These are phyloP conservation scores for Callaeas wilsoni DNA, from an alignment of 2,113 vertebrate genomes.

Conservation along the genomic window DNA sequence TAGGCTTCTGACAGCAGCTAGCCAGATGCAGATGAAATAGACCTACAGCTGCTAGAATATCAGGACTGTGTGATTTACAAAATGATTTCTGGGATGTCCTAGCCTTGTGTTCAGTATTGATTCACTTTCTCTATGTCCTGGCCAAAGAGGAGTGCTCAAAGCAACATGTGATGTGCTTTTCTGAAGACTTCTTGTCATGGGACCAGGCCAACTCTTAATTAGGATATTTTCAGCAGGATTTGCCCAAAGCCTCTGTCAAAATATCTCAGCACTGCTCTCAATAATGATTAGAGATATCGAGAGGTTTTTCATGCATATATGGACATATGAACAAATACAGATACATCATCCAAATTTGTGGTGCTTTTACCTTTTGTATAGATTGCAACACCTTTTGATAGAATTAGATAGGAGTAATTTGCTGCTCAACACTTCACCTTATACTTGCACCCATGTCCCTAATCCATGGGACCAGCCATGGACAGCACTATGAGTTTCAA, in stretches of 20 bases:
- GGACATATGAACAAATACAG: background rate
- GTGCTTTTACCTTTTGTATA: background rate
- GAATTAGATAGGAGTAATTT: background rate
- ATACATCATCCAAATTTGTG: background rate
- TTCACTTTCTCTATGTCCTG: background rate
- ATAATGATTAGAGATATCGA: background rate
- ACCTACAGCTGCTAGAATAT: background rate
- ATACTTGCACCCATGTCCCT: background rate
- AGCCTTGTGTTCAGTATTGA: background rate
- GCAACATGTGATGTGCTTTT: background rate
- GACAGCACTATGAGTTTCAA: background rate
- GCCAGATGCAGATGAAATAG: background rate
- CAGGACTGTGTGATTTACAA: background rate
- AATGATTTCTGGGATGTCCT: background rate
- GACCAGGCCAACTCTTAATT: background rate
- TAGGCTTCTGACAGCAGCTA: background rate
- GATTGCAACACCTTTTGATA: background rate
- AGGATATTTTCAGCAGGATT: background rate
- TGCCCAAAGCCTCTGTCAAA: background rate
- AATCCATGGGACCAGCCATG: background rate
- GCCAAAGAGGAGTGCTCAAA: background rate
- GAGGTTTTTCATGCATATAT: background rate
- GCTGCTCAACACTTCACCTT: background rate
- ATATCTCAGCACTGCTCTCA: background rate
- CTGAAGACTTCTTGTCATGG: background rate